These are phyloP conservation scores for Polymixis flavicincta DNA, from an alignment of 2,888 invertebrate species.

Conservation along the genomic window DNA sequence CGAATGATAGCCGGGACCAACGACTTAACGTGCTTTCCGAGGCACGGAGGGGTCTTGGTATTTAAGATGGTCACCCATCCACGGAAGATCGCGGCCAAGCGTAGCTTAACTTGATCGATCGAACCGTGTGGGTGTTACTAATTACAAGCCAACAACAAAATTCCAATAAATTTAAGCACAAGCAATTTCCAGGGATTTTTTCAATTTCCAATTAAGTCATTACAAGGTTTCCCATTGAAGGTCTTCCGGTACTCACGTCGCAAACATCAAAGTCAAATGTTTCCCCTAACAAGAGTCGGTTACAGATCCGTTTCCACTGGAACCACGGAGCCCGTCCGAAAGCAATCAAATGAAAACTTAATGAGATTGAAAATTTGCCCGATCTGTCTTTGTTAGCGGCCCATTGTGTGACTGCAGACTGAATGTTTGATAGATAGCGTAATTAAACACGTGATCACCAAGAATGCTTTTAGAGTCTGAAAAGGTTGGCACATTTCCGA, in stretches of 20 bases:
- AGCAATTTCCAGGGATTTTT: conserved; percentile 18
- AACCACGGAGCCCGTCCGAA: conserved; percentile 59
- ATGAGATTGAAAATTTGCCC: conserved; percentile 73
- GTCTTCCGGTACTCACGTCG: conserved; percentile 34
- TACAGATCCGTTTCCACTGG: conserved; percentile 65
- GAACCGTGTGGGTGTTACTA: too few relatives aligned
- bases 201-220: conserved; percentile 24
- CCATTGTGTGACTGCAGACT: conserved; percentile 55
- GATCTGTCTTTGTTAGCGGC: conserved; percentile 73
- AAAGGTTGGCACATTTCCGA: conserved; percentile 21
- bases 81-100: too few relatives aligned
- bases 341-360: conserved; percentile 72
- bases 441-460: conserved; percentile 50
- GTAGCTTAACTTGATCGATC: too few relatives aligned
- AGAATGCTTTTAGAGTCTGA: conserved; percentile 34
- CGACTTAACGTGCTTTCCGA: too few relatives aligned
- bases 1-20: too few relatives aligned
- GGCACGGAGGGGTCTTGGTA: too few relatives aligned
- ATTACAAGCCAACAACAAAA: too few relatives aligned
- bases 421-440: conserved; percentile 64
- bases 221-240: conserved; percentile 24
- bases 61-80: too few relatives aligned
- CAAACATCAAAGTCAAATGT: conserved; percentile 59
- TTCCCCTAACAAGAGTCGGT: conserved; percentile 55
- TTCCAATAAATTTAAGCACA: neutral